These are phyloP conservation scores for Rhea pennata DNA, from an alignment of 2,113 vertebrate genomes.

Conservation along the genomic window DNA sequence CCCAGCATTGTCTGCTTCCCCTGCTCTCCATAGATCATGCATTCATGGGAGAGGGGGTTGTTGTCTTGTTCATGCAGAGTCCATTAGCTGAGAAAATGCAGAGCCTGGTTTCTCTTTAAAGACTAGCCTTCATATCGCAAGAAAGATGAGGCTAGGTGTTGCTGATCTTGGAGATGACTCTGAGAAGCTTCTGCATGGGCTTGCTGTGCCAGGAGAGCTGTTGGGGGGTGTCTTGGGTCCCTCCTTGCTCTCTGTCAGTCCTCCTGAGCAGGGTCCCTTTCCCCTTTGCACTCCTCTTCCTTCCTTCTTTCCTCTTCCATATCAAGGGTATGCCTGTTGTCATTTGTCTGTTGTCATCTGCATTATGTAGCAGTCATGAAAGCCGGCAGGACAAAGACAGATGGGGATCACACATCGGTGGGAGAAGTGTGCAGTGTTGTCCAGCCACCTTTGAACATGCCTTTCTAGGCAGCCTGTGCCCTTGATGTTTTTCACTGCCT, in stretches of 20 bases:
- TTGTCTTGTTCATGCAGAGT: neutral
- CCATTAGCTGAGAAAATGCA: neutral
- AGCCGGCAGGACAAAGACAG: neutral
- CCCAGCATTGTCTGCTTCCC: no score
- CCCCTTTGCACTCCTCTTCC: neutral
- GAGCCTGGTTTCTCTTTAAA: neutral
- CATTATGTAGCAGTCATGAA: neutral
- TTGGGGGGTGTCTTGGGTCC: neutral
- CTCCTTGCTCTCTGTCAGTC: neutral
- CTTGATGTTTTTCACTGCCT: no score
- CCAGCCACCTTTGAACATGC: rapidly evolving
- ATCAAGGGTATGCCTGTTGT: neutral
- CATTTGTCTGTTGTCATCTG: neutral
- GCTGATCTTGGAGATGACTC: neutral
- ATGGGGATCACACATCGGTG: rapidly evolving
- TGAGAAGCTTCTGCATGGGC: neutral
- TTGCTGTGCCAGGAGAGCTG: neutral
- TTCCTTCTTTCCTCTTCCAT: neutral
- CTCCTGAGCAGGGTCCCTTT: neutral
- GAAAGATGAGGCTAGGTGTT: neutral
- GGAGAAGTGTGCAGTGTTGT: neutral
- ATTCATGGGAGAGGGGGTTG: rapidly evolving
- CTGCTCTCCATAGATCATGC: rapidly evolving
- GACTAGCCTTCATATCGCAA: rapidly evolving
- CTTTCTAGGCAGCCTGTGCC: neutral